Evolutionary conservation across 2,888 invertebrate genomes (phyloP), one percentile per base, ranked within the genome.

Genomic region (Chymomyza amoena): DNA sequence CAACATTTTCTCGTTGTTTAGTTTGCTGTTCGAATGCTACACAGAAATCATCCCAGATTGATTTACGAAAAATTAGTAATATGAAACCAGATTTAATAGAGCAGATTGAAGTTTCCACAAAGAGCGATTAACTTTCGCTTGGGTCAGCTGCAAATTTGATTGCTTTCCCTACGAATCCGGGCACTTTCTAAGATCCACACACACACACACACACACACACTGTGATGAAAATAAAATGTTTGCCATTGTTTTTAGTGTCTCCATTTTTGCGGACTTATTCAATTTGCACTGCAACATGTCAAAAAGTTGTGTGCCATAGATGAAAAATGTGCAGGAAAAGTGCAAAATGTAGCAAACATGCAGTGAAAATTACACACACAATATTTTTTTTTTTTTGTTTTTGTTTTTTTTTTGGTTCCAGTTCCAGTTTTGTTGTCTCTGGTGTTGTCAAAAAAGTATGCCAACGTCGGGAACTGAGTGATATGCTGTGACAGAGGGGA

Each of bases 331-430:
- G 80, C 75, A 80, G 68, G 56, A 83, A 83, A 85, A 83, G 87
- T 87, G 87, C 83, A 83, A 87, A 83, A 82, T 83, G 87, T 88
- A 87, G 87, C 87, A 83, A 83, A 83, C 87, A 83, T 83, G 80
- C 85, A 80, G 78, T 81, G 78, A 83, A 83, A 83, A 83, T 83
- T 82, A 87, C 87, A 86, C 6, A 45, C 39, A 45, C 39, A 45
- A 72, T 68, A 68, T 74, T 72, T 70, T 66, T 67, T 36, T 65
- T n/a, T 67, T n/a, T 32, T 57, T 60, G n/a, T n/a, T n/a, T n/a
- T n/a, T n/a, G n/a, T 36, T 60, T 25, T 16, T 68, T 84, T 76
- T 84, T 36, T 54, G 16, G 54, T 54, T 54, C 7, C 54, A 18
- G 54, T 45, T 54, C n/a, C n/a, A n/a, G n/a, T n/a, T n/a, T n/a